Percentiles rank a stretch among this genome's conserved stretches.
Conservation (phyloP, 2,113 vertebrate genomes). For the Callipepla squamata region DNA sequence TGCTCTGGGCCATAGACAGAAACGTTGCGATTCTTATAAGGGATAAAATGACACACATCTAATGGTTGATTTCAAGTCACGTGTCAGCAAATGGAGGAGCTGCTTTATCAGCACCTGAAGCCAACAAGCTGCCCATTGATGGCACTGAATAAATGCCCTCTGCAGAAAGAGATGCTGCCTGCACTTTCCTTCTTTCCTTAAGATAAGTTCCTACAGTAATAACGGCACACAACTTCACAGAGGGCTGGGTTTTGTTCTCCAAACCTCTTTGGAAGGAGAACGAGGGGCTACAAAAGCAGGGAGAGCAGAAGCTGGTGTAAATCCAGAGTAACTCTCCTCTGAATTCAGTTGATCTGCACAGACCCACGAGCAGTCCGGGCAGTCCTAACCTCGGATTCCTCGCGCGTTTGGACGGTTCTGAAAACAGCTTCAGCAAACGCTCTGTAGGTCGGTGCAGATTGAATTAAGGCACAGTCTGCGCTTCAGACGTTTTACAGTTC, state of each 20-base stretch:
- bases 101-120: neutral
- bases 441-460: neutral
- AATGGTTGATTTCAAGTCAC: neutral
- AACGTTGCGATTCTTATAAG: neutral
- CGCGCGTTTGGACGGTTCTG: neutral
- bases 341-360: neutral
- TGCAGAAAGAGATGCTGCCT: neutral
- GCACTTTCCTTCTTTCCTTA: neutral
- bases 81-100: neutral
- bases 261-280: neutral
- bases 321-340: neutral
- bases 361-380: fast-evolving
- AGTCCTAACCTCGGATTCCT: neutral
- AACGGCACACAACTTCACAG: neutral
- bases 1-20: neutral
- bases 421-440: conserved; percentile 3
- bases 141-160: neutral
- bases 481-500: neutral
- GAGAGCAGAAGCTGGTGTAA: neutral
- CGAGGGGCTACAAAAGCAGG: neutral
- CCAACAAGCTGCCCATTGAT: neutral
- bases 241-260: neutral
- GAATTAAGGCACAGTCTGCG: neutral
- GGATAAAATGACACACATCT: neutral
- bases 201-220: neutral